Evolutionary conservation across 2,888 invertebrate genomes (phyloP), one percentile per base, ranked within the genome.

Genomic region (Boloria selene): DNA sequence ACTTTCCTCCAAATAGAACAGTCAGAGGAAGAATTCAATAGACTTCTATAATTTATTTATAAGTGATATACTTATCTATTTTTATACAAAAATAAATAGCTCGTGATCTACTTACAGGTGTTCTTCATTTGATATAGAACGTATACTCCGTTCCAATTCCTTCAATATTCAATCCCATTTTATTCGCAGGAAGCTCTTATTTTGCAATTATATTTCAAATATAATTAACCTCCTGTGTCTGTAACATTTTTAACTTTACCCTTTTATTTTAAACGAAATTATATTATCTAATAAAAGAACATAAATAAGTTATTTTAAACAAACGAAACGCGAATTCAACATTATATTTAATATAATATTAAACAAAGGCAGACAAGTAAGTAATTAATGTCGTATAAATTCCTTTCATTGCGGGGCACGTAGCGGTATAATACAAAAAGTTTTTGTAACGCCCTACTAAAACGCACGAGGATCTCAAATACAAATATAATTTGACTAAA

Each of bases 311-410:
- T 2, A 31, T 31, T 49, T 13, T 6, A 7, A 16, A 31, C 13
- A 26, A 47, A 59, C 49, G 31, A 59, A 38, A 0, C 31, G 38
- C 50, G 50, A 56, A 59, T 49, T 49, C 16, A 16, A 45, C n/a
- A n/a, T n/a, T n/a, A 22, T 22, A 22, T 3, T n/a, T n/a, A n/a
- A 45, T 47, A 13, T 18, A n/a, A 59, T 31, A 38, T 31, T 16
- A 31, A 59, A 59, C 49, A 50, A 49, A 17, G 38, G 7, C 7
- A 49, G 18, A 59, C 26, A 50, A 22, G n/a, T n/a, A 59, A 38
- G 18, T 49, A 50, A 59, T 38, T 50, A 50, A 50, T 49, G 49
- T 38, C 59, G 17, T 38, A 50, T 50, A 59, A 59, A 38, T n/a
- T 59, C 49, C 49, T 38, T 59, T 59, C 10, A 49, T 17, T 38